Evolutionary conservation across 2,888 invertebrate species (phyloP).

Genomic region (Zygogramma bicolorata): DNA sequence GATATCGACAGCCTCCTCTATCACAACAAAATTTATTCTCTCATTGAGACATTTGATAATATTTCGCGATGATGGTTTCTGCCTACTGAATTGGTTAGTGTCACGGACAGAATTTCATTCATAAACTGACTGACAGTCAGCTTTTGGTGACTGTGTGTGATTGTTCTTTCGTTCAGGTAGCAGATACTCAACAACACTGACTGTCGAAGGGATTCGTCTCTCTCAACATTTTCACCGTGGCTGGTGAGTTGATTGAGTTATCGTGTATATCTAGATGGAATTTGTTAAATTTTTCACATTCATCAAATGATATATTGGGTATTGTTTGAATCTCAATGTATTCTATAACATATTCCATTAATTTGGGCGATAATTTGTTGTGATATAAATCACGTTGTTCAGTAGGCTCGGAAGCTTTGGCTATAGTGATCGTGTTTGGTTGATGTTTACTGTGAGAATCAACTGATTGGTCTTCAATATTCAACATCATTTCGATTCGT

Average conservation of each 20-base stretch:
- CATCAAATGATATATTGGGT: no score
- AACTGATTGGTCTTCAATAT: no score
- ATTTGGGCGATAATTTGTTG: no score
- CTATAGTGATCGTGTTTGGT: no score
- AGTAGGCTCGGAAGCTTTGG: no score
- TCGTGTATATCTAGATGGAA: background rate
- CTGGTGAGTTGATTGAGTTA: slow-evolving; percentile 56
- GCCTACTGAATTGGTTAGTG: slow-evolving; percentile 5
- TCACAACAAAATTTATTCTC: slow-evolving; percentile 14
- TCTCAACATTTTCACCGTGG: slow-evolving; percentile 58
- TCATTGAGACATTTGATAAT: slow-evolving; percentile 15
- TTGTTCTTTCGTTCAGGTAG: slow-evolving; percentile 40
- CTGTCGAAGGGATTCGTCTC: slow-evolving; percentile 55
- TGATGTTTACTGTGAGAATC: no score
- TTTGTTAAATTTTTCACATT: no score
- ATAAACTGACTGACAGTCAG: slow-evolving; percentile 11
- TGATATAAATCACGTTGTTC: no score
- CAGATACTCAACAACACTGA: slow-evolving; percentile 37
- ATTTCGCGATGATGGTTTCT: slow-evolving; percentile 2
- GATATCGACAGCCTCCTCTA: slow-evolving; percentile 24
- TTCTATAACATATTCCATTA: no score
- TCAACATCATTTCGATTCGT: no score
- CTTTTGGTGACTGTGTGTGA: slow-evolving; percentile 43
- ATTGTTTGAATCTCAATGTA: no score
- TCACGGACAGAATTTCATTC: background rate